phyloP scores from a whole-genome alignment of 2,797 vertebrate genomes.

The Dallia pectoralis region DNA sequence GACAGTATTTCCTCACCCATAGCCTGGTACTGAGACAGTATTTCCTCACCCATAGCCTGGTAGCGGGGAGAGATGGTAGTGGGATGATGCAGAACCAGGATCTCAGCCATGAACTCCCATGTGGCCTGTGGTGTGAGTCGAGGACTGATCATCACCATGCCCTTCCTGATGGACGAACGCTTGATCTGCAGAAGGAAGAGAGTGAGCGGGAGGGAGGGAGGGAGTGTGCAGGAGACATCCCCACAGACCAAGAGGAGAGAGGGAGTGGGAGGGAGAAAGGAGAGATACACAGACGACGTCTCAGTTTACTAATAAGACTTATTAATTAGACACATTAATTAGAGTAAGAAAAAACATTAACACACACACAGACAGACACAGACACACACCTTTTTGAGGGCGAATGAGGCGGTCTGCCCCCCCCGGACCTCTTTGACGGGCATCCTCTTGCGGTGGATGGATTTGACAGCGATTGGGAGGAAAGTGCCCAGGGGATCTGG shows the following conservation, averaged over 20 bases:
- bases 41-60: conserved; percentile 89
- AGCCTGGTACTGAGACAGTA: conserved; percentile 82
- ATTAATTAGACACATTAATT: too few species aligned
- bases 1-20: conserved; percentile 80
- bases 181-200: conserved; percentile 78
- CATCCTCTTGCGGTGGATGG: conserved; percentile 89
- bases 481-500: conserved; percentile 86
- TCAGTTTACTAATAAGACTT: too few species aligned
- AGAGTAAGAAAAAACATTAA: neutral
- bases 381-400: conserved; percentile 75
- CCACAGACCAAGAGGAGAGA: too few species aligned
- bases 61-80: conserved; percentile 95
- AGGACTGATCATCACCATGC: conserved; percentile 97
- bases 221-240: too few species aligned
- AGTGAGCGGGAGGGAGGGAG: too few species aligned
- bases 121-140: conserved; percentile 90
- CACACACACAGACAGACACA: neutral
- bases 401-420: conserved; percentile 87
- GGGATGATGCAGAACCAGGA: conserved; percentile 92
- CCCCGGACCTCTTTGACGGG: conserved; percentile 85
- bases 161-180: conserved; percentile 93
- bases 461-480: conserved; percentile 84
- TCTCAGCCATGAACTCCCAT: conserved; percentile 97
- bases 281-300: too few species aligned
- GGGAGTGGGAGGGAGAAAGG: too few species aligned